Conservation (phyloP, 2,113 vertebrate genomes). For the Anser cygnoides region DNA sequence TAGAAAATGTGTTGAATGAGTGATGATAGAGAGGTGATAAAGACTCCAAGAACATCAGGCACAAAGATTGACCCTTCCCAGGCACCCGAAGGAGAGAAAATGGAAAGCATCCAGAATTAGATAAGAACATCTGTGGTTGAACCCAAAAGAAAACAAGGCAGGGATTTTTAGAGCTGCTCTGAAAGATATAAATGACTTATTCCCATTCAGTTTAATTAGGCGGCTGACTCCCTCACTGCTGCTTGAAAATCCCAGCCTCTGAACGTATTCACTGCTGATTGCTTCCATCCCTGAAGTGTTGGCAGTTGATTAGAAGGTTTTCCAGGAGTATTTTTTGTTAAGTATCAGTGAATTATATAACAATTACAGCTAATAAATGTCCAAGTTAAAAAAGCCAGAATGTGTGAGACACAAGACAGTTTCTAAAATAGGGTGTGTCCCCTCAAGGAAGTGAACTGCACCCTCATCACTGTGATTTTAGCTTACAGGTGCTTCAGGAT, state of each 20-base stretch:
- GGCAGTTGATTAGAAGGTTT: neutral
- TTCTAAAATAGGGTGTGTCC: neutral
- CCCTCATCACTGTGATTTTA: neutral
- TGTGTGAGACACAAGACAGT: neutral
- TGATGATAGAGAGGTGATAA: neutral
- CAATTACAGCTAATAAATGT: neutral
- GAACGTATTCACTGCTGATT: neutral
- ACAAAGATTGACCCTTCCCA: neutral
- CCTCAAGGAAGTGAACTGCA: neutral
- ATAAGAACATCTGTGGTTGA: conserved; percentile 2
- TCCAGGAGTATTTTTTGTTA: neutral
- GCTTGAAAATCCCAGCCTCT: conserved; percentile 6
- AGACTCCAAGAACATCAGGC: neutral
- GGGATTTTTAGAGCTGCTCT: conserved; percentile 29
- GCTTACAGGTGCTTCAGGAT: neutral
- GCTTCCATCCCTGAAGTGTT: neutral
- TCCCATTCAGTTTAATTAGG: conserved; percentile 12
- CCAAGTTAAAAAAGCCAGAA: neutral
- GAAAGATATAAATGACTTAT: neutral
- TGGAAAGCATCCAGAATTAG: neutral
- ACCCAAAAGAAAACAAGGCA: neutral
- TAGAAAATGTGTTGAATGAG: neutral
- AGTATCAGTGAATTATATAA: neutral
- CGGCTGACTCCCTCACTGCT: neutral
- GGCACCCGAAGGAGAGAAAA: neutral